These are phyloP conservation scores for Cheilosia vernalis DNA, from an alignment of 2,888 invertebrate genomes.

Conservation along the genomic window DNA sequence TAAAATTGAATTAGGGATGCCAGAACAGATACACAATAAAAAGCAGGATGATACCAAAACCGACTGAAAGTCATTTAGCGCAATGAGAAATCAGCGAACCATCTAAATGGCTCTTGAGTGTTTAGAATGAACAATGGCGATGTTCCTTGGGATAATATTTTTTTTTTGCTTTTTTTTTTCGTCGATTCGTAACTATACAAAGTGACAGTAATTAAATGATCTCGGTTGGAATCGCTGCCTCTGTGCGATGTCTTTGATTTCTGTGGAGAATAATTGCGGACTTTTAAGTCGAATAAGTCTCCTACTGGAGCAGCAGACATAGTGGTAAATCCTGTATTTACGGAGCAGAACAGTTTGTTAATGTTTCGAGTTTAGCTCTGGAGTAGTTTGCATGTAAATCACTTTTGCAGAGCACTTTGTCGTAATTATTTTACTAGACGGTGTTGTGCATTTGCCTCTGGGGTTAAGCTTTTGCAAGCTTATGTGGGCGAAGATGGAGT, in stretches of 20 bases:
- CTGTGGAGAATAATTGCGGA: slow-evolving; percentile 25
- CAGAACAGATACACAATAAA: slow-evolving; percentile 32
- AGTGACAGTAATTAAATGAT: slow-evolving; percentile 62
- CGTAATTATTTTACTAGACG: slow-evolving; percentile 10
- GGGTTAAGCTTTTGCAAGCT: neutral
- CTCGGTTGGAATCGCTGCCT: slow-evolving; percentile 25
- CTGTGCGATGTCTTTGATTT: neutral
- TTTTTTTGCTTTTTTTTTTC: neutral
- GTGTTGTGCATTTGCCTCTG: slow-evolving; percentile 12
- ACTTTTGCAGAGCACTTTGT: slow-evolving; percentile 29
- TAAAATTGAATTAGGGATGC: slow-evolving; percentile 51
- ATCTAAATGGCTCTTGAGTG: slow-evolving; percentile 53
- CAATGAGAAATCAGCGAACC: slow-evolving; percentile 55
- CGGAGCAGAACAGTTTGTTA: slow-evolving; percentile 9
- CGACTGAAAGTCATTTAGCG: slow-evolving; percentile 35
- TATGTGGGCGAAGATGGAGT: slow-evolving; percentile 42
- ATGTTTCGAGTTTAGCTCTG: slow-evolving; percentile 18
- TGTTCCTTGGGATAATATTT: neutral
- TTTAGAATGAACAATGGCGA: slow-evolving; percentile 34
- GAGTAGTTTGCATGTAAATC: slow-evolving; percentile 33
- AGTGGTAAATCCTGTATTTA: slow-evolving; percentile 28
- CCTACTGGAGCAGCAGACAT: neutral
- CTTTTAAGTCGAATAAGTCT: neutral
- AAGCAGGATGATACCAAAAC: slow-evolving; percentile 14
- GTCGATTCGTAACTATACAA: slow-evolving; percentile 14